phyloP scores from a whole-genome alignment of 2,113 vertebrate species.

The Rostratula benghalensis region DNA sequence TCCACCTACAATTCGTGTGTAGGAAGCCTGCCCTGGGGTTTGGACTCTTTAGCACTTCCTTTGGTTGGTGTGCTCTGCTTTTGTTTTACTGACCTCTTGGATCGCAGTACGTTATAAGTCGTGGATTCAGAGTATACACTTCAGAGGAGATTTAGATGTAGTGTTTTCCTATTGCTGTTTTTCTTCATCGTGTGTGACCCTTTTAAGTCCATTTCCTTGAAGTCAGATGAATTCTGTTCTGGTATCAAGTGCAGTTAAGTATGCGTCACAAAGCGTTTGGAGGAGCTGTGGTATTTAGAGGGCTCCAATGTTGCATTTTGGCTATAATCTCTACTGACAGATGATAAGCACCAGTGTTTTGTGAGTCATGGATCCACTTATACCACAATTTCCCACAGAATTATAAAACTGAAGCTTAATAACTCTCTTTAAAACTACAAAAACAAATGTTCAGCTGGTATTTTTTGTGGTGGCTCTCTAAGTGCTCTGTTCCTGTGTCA shows the following conservation, averaged over 20 bases:
- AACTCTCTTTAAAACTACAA: constrained; percentile 45
- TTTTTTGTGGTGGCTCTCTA: constrained; percentile 44
- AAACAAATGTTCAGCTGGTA: constrained; percentile 46
- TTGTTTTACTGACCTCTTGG: not conserved
- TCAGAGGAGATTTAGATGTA: not conserved
- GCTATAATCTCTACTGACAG: constrained; percentile 26
- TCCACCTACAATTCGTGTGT: not conserved
- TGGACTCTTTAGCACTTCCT: not conserved
- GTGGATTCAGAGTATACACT: not conserved
- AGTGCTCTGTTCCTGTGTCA: constrained; percentile 55
- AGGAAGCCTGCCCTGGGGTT: not conserved
- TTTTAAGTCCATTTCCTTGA: constrained; percentile 27
- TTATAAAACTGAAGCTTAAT: constrained; percentile 36
- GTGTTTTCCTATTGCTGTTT: not conserved
- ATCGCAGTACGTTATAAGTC: not conserved
- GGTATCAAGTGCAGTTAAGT: not conserved
- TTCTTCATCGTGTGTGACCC: not conserved
- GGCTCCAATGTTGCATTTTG: not conserved
- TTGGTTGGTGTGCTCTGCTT: not conserved
- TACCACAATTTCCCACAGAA: constrained; percentile 61
- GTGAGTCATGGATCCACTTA: constrained; percentile 56
- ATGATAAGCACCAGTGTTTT: constrained; percentile 32
- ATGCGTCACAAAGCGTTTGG: not conserved
- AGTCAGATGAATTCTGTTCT: not conserved
- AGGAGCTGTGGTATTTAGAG: constrained; percentile 25